Percentiles rank a stretch among this genome's conserved stretches.
phyloP scores from a whole-genome alignment of 64 coral and sea anemone species.

The Stichodactyla helianthus region DNA sequence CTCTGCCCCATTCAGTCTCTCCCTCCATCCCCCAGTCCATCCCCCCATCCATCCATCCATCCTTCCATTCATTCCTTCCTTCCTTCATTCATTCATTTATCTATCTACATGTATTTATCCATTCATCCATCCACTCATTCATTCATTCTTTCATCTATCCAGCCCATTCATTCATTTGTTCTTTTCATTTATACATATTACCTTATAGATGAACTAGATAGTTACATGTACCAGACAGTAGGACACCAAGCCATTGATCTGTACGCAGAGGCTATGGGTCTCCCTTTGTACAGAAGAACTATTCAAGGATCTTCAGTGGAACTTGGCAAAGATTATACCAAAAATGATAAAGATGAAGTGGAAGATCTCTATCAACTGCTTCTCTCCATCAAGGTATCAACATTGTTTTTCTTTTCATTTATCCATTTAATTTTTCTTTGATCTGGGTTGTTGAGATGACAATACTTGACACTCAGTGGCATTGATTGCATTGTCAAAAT shows the following conservation, averaged over 20 bases:
- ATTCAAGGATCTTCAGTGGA: constrained; percentile 75
- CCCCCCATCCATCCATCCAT: no score
- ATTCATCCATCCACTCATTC: no score
- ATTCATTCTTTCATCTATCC: no score
- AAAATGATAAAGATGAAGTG: constrained; percentile 84
- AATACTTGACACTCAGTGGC: no score
- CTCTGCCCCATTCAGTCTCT: no score
- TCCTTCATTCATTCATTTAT: no score
- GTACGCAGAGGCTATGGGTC: constrained; percentile 89
- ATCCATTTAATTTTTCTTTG: neutral
- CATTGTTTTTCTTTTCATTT: neutral
- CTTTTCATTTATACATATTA: neutral
- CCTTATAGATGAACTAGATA: constrained; percentile 79
- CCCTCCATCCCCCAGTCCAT: no score
- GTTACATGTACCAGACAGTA: constrained; percentile 97
- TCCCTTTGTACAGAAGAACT: constrained; percentile 70
- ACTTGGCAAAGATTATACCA: constrained; percentile 67
- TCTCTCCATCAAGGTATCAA: constrained; percentile 70
- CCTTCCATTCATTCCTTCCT: no score
- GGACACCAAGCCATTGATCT: constrained; percentile 90
- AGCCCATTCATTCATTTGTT: no score
- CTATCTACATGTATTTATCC: no score
- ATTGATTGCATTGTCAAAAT: neutral
- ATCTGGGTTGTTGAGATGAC: neutral
- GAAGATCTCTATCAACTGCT: constrained; percentile 91